These are phyloP conservation scores for Octonoba sinensis DNA, from an alignment of 2,888 invertebrate genomes.

Conservation along the genomic window DNA sequence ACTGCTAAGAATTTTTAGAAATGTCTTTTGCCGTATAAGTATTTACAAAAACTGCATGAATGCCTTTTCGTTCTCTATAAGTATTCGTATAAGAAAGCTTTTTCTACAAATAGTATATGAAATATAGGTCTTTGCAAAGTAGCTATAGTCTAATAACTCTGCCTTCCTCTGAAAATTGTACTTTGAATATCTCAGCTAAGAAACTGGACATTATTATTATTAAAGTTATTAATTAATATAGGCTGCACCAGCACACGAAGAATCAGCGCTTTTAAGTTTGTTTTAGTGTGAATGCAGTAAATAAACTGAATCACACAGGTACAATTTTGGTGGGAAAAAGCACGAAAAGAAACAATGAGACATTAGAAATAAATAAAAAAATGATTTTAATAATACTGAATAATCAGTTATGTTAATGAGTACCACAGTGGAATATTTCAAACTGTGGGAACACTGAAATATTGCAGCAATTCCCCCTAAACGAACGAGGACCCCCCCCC, in stretches of 20 bases:
- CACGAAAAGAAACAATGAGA: too few species aligned
- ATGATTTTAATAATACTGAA: too few species aligned
- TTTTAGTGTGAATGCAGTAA: conserved; percentile 12
- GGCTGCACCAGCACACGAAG: conserved; percentile 47
- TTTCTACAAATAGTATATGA: conserved; percentile 42
- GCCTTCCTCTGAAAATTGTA: conserved; percentile 30
- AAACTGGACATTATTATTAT: conserved; percentile 1
- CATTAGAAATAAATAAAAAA: too few species aligned
- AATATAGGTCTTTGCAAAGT: conserved; percentile 57
- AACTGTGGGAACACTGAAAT: too few species aligned
- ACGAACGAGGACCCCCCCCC: too few species aligned
- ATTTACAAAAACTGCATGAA: conserved; percentile 3
- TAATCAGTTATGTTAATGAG: too few species aligned
- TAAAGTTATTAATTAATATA: neutral
- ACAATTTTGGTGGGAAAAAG: too few species aligned
- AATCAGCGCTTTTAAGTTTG: conserved; percentile 46
- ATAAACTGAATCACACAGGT: conserved; percentile 24
- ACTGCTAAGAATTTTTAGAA: neutral
- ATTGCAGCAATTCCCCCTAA: too few species aligned
- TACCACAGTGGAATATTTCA: too few species aligned
- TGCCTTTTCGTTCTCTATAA: conserved; percentile 10
- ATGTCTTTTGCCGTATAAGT: neutral
- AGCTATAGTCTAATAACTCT: conserved; percentile 41
- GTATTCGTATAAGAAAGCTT: conserved; percentile 37
- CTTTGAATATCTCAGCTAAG: conserved; percentile 52